phyloP scores from a whole-genome alignment of 1,140 invertebrate genomes.

The Rhyacophila brunnea region DNA sequence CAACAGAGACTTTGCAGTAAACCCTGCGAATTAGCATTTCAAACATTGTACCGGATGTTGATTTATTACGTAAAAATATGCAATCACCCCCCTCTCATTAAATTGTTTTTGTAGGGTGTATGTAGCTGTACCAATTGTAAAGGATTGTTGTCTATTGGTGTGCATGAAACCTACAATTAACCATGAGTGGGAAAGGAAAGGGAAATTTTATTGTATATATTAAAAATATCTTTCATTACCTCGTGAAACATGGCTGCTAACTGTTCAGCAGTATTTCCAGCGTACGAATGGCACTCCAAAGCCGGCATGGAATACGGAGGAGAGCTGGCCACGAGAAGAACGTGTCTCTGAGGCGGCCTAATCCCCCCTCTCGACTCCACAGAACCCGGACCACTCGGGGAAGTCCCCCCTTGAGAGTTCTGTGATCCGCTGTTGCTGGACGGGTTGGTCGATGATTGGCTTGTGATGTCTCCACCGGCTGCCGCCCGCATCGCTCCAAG shows the following conservation, averaged over 20 bases:
- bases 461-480: conserved; percentile 24
- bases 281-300: conserved; percentile 72
- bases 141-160: no score
- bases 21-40: no score
- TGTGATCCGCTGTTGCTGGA: neutral
- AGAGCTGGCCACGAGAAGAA: conserved; percentile 90
- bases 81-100: no score
- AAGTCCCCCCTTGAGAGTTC: neutral
- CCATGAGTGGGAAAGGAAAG: no score
- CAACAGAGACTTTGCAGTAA: no score
- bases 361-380: neutral
- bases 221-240: no score
- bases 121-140: no score
- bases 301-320: conserved; percentile 85
- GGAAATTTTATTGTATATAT: no score
- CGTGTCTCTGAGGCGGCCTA: conserved; percentile 59
- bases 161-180: no score
- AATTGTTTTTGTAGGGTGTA: no score
- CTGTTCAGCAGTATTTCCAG: conserved; percentile 57
- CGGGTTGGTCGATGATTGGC: conserved; percentile 10
- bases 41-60: no score
- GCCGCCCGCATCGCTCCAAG: conserved; percentile 65
- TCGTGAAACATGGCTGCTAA: conserved; percentile 42
- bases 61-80: no score
- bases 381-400: conserved; percentile 31